Evolutionary conservation across 2,797 vertebrate species (phyloP), one percentile per base, ranked within the genome.

Genomic region (Acipenser oxyrinchus): DNA sequence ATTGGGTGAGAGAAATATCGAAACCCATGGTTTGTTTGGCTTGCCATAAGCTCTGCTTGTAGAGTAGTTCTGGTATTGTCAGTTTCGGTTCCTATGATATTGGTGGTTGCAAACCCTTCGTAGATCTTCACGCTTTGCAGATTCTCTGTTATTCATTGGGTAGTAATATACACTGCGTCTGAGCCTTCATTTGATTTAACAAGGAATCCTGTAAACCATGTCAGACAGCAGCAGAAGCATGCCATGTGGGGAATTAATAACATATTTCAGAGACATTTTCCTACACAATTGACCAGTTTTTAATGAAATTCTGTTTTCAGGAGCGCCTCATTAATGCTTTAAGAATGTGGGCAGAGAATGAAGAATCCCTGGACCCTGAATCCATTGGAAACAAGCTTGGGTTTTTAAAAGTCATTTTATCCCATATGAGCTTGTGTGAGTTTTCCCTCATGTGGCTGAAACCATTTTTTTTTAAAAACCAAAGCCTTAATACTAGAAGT

Each of bases 401-500:
- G 48, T 23, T 67, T 61, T 51, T 15, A 63, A 55, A 60, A 48
- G 37, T 50, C 23, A 37, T 49, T 48, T 11, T 50, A 18, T 51
- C 60, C 18, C 18, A 2, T 37, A 60, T 15, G 23, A 37, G 23
- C 23, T 37, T 37, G 23, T 37, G 23, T 15, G 69, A 64, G 65
- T 59, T 51, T 48, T 12, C 51, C 49, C 8, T 50, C 60, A 61
- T 8, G 64, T 52, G 51, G 49, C 7, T 48, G 68, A 49, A 49
- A 18, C 15, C 15, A 1, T 37, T 37, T 37, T 37, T 37, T 37
- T 37, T 37, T 37, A 2, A 37, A 37, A 37, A 37, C 23, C 23
- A 37, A 37, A 11, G 8, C 48, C 66, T 68, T 37, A 64, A 66
- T 55, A 61, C 60, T 51, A 23, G 51, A 49, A 57, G 59, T 64